Conservation (phyloP, 1,140 invertebrate genomes). For the Musca domestica region DNA sequence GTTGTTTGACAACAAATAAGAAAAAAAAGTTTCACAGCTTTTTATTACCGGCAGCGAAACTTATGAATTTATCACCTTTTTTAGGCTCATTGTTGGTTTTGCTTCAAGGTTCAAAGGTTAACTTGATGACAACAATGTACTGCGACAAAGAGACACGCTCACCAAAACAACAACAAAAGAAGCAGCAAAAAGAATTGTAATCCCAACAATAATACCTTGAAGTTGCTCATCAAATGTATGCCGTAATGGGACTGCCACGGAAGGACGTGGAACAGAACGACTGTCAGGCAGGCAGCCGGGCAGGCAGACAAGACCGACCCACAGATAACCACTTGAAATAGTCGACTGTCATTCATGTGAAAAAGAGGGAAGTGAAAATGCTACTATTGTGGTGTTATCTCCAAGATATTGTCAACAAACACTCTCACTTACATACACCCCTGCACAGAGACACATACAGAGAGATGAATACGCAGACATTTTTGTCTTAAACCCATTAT, state of each 20-base stretch:
- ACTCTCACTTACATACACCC: not conserved
- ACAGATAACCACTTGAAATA: not conserved
- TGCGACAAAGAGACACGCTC: not conserved
- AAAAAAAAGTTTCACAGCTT: not conserved
- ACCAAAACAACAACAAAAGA: not conserved
- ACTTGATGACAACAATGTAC: slow-evolving; percentile 1
- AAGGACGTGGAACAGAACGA: not conserved
- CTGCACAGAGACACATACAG: not conserved
- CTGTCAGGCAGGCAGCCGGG: not conserved
- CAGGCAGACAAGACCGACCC: not conserved
- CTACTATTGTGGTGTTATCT: not conserved
- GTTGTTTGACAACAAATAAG: not conserved
- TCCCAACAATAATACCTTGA: not conserved
- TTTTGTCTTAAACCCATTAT: slow-evolving; percentile 7
- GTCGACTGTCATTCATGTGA: not conserved
- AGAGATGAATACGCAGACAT: not conserved
- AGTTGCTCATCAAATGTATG: not conserved
- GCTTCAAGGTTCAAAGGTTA: slow-evolving; percentile 12
- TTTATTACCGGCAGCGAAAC: not conserved
- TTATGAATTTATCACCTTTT: slow-evolving; percentile 16
- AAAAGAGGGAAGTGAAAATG: no score
- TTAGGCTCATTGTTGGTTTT: not conserved
- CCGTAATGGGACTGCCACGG: not conserved
- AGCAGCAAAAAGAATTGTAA: not conserved
- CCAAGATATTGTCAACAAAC: slow-evolving; percentile 17